phyloP scores from a whole-genome alignment of 2,797 vertebrate species.

The Ambastaia sidthimunki region DNA sequence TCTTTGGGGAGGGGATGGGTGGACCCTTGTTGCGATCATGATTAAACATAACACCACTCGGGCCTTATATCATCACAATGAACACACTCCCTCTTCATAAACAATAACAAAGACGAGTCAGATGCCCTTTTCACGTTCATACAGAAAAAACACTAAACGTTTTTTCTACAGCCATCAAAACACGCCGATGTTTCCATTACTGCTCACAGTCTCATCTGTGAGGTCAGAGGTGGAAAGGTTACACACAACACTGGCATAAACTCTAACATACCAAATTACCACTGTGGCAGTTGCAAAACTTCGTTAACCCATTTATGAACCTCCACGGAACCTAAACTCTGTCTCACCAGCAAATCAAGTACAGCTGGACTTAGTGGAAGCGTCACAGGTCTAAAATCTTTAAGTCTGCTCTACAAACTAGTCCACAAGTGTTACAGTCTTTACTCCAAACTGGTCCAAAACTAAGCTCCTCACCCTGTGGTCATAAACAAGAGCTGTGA shows the following conservation, averaged over 20 bases:
- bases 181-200: constrained; percentile 68
- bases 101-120: constrained; percentile 74
- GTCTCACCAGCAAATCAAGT: constrained; percentile 6
- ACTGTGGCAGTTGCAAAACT: constrained; percentile 5
- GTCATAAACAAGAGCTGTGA: constrained; percentile 12
- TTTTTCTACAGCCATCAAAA: constrained; percentile 63
- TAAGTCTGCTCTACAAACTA: constrained; percentile 47
- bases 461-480: neutral
- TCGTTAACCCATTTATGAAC: neutral
- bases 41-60: constrained; percentile 70
- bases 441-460: constrained; percentile 10
- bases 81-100: constrained; percentile 69
- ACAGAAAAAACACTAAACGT: constrained; percentile 67
- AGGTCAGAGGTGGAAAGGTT: constrained; percentile 55
- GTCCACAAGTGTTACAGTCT: constrained; percentile 37
- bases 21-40: constrained; percentile 66
- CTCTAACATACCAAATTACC: constrained; percentile 37
- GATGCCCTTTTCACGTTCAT: constrained; percentile 68
- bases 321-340: neutral
- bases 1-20: constrained; percentile 62
- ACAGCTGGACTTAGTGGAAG: constrained; percentile 57
- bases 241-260: constrained; percentile 54
- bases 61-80: constrained; percentile 59
- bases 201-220: constrained; percentile 68
- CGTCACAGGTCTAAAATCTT: constrained; percentile 57